A percentile compares a stretch with the other conserved stretches of the same genome.
These are phyloP conservation scores for Prionace glauca DNA, from an alignment of 2,797 vertebrate genomes.

Conservation along the genomic window DNA sequence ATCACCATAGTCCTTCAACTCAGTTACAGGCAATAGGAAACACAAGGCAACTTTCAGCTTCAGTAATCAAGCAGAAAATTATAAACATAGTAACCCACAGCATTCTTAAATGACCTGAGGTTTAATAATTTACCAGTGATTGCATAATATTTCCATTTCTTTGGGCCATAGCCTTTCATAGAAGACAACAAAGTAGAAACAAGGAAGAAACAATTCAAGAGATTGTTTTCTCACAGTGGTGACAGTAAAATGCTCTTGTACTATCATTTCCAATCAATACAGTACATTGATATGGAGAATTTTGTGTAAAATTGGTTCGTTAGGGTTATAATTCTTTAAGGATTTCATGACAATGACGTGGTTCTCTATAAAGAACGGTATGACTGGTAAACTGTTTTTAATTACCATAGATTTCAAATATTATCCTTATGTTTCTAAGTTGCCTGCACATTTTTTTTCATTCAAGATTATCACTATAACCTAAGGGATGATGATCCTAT, in stretches of 20 bases:
- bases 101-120: neutral
- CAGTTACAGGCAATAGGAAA: neutral
- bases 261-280: neutral
- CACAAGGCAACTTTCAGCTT: neutral
- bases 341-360: neutral
- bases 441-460: neutral
- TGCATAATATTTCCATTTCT: neutral
- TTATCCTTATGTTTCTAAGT: neutral
- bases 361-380: neutral
- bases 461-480: neutral
- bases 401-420: neutral
- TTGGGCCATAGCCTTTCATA: neutral
- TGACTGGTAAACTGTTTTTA: neutral
- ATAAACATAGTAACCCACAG: slow-evolving; percentile 10
- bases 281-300: neutral
- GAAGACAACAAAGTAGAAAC: slow-evolving; percentile 18
- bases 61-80: slow-evolving; percentile 20
- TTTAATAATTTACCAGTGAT: slow-evolving; percentile 2
- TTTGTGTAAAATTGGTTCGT: neutral
- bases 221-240: neutral
- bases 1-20: neutral
- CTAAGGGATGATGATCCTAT: neutral
- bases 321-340: neutral
- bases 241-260: neutral
- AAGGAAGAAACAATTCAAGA: neutral